Evolutionary conservation across 2,113 vertebrate genomes (phyloP).

Genomic region (Larimichthys crocea): DNA sequence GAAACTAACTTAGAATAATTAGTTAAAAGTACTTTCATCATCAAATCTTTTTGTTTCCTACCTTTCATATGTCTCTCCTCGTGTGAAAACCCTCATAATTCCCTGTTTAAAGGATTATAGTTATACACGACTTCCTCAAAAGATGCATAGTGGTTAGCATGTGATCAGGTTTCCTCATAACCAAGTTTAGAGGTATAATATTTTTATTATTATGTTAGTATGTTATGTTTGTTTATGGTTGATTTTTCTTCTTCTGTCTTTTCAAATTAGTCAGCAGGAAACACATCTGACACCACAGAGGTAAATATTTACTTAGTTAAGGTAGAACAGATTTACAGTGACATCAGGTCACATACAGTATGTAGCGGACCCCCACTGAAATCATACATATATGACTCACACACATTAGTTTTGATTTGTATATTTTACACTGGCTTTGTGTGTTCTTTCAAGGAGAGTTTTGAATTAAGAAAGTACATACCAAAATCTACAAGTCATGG

Average conservation of each 20-base stretch:
- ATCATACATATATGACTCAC: neutral
- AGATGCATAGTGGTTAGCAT: neutral
- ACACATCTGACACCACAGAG: conserved; percentile 86
- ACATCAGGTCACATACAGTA: neutral
- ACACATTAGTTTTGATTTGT: neutral
- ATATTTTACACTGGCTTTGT: neutral
- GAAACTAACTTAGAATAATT: neutral
- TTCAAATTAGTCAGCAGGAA: conserved; percentile 90
- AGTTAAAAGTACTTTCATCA: neutral
- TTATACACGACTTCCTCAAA: neutral
- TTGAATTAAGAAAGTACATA: conserved; percentile 88
- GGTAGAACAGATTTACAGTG: neutral
- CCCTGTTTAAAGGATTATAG: neutral
- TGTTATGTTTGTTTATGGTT: neutral
- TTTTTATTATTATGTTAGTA: neutral
- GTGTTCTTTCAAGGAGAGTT: conserved; percentile 84
- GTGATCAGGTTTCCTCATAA: neutral
- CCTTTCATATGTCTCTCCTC: neutral
- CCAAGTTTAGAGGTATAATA: neutral
- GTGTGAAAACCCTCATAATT: conserved; percentile 20
- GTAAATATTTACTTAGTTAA: conserved; percentile 43
- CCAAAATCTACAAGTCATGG: conserved; percentile 93
- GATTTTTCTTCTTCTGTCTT: conserved; percentile 45
- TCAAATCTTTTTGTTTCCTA: neutral
- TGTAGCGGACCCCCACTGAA: neutral